Percentiles rank a stretch among this genome's conserved stretches.
Evolutionary conservation across 2,113 vertebrate species (phyloP).

Genomic region (Pituophis catenifer): DNA sequence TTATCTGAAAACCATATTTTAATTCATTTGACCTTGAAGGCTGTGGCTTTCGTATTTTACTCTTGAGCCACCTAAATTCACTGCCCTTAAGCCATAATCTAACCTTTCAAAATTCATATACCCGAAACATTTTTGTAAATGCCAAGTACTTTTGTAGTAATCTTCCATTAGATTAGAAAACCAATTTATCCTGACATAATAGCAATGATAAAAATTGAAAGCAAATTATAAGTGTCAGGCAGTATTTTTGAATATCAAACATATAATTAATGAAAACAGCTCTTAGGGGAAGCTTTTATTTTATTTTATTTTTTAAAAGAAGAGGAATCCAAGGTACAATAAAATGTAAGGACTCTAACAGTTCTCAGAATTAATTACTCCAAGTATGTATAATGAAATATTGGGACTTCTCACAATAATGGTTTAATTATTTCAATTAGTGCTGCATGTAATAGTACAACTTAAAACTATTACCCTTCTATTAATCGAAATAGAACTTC

Average conservation of each 20-base stretch:
- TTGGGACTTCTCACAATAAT: background rate
- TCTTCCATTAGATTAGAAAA: background rate
- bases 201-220: accelerated
- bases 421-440: background rate
- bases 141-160: background rate
- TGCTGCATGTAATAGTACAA: background rate
- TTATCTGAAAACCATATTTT: background rate
- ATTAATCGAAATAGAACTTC: background rate
- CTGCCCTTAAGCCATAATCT: background rate
- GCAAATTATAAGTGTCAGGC: background rate
- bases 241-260: background rate
- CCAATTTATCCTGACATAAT: background rate
- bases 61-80: background rate
- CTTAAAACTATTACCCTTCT: background rate
- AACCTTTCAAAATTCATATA: constrained; percentile 29
- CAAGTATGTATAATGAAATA: background rate
- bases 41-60: background rate
- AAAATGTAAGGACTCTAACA: background rate
- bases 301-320: background rate
- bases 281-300: background rate
- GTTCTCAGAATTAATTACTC: background rate
- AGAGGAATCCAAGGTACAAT: background rate
- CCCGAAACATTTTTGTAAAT: constrained; percentile 18
- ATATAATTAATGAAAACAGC: background rate
- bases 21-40: constrained; percentile 27